A percentile compares a stretch with the other conserved stretches of the same genome.
These are phyloP conservation scores for Protobothrops mucrosquamatus DNA, from an alignment of 2,113 vertebrate genomes.

Conservation along the genomic window DNA sequence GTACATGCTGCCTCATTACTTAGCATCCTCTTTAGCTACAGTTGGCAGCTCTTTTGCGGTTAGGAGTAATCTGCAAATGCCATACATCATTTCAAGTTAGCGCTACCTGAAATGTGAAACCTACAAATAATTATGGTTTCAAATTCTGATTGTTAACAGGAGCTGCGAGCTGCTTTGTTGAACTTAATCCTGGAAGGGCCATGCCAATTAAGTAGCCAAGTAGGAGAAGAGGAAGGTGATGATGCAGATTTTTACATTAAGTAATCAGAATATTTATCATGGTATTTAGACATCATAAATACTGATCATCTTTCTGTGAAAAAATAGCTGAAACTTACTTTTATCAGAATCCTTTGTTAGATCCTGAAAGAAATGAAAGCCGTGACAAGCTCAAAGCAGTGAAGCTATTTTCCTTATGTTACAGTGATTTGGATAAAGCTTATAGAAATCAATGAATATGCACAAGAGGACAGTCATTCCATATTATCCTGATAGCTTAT, in stretches of 20 bases:
- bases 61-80: background rate
- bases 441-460: background rate
- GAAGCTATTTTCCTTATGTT: background rate
- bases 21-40: background rate
- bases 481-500: background rate
- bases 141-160: background rate
- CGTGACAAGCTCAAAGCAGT: background rate
- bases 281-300: background rate
- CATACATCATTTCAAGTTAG: background rate
- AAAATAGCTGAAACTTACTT: background rate
- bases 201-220: background rate
- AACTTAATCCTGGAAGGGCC: background rate
- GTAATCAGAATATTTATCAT: background rate
- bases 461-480: background rate
- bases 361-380: background rate
- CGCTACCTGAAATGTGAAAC: background rate
- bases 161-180: background rate
- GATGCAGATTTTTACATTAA: background rate
- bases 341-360: background rate
- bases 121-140: background rate
- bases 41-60: background rate
- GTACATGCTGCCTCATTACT: background rate
- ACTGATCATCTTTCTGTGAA: background rate
- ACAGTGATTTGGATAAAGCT: background rate
- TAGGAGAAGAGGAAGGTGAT: background rate